Evolutionary conservation across 2,888 invertebrate species (phyloP).

Genomic region (Spicauda simplicius): DNA sequence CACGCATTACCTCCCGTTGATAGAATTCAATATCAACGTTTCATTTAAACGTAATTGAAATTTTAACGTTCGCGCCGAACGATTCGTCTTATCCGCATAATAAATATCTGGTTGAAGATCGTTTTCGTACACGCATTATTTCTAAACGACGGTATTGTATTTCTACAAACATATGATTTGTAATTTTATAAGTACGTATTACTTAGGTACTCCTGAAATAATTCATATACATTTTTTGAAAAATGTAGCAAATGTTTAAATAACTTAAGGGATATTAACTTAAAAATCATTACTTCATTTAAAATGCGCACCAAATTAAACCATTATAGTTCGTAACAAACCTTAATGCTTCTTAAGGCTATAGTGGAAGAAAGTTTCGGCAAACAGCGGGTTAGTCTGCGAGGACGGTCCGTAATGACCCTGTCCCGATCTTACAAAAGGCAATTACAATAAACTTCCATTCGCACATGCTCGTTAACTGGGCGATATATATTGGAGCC

Average conservation of each 20-base stretch:
- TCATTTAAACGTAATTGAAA: slow-evolving; percentile 55
- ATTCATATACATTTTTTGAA: no score
- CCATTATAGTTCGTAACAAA: slow-evolving; percentile 30
- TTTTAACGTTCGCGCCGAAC: slow-evolving; percentile 43
- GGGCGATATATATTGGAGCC: slow-evolving; percentile 80
- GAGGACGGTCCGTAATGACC: slow-evolving; percentile 79
- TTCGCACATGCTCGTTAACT: slow-evolving; percentile 84
- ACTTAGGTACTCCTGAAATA: no score
- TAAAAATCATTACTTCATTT: slow-evolving; percentile 1
- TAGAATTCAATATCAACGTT: slow-evolving; percentile 59
- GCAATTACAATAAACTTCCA: slow-evolving; percentile 85
- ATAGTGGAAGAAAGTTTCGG: slow-evolving; percentile 64
- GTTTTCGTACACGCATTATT: slow-evolving; percentile 8
- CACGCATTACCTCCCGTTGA: slow-evolving; percentile 60
- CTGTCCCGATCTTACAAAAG: slow-evolving; percentile 83
- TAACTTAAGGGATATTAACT: not conserved
- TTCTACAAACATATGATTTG: not conserved
- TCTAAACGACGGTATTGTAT: not conserved
- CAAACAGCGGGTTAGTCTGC: slow-evolving; percentile 71
- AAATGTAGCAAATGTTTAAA: no score
- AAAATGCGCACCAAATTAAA: slow-evolving; percentile 16
- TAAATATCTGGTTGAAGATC: slow-evolving; percentile 34
- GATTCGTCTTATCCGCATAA: slow-evolving; percentile 37
- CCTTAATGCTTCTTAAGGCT: slow-evolving; percentile 34
- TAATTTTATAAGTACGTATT: not conserved